Evolutionary conservation across 1,140 invertebrate species (phyloP).

Genomic region (Caenorhabditis brenneri): DNA sequence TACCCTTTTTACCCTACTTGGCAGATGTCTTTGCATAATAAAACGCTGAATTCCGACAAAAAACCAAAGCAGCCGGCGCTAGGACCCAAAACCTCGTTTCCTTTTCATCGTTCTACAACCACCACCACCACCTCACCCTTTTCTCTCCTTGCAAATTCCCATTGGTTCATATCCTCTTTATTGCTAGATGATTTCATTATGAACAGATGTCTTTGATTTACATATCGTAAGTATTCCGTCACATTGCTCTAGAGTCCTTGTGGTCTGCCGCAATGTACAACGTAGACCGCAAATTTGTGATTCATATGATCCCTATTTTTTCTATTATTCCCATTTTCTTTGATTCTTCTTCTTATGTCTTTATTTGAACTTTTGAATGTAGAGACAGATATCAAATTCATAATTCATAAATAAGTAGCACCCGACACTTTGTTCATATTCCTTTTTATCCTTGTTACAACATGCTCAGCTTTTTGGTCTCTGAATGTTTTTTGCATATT

Average conservation of each 20-base stretch:
- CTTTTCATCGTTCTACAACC: background rate
- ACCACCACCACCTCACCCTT: constrained; percentile 17
- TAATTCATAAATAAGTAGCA: background rate
- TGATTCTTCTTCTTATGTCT: background rate
- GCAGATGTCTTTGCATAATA: constrained; percentile 41
- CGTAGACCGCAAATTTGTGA: constrained; percentile 14
- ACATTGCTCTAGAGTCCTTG: constrained; percentile 28
- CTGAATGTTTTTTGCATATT: too few species aligned
- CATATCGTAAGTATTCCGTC: constrained; percentile 37
- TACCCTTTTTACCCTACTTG: background rate
- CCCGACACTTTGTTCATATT: background rate
- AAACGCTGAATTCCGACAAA: constrained; percentile 14
- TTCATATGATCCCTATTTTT: constrained; percentile 38
- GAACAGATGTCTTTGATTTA: constrained; percentile 41
- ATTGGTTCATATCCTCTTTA: constrained; percentile 25
- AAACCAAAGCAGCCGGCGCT: background rate
- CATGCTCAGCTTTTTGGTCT: background rate
- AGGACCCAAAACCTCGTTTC: background rate
- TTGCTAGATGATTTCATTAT: constrained; percentile 34
- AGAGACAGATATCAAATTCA: background rate
- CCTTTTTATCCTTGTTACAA: background rate
- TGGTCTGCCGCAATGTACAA: constrained; percentile 30
- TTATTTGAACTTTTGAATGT: background rate
- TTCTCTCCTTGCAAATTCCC: background rate
- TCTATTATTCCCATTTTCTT: background rate